Evolutionary conservation across 2,113 vertebrate species (phyloP).

Genomic region (Morone saxatilis): DNA sequence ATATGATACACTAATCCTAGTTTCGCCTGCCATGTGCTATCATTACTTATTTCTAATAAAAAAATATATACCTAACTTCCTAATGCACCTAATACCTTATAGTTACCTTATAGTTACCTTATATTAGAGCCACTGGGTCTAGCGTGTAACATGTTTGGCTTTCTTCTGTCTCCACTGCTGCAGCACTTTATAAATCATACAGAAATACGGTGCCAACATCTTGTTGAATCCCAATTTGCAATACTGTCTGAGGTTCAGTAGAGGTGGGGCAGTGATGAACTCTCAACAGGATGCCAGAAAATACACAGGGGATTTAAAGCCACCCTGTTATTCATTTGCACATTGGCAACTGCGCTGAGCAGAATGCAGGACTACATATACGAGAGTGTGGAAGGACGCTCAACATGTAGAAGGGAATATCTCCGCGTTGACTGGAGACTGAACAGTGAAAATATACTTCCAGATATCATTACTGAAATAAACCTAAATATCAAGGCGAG

Average conservation of each 20-base stretch:
- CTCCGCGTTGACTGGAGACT: constrained; percentile 5
- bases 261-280: not conserved
- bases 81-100: not conserved
- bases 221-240: not conserved
- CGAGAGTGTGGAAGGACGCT: not conserved
- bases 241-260: not conserved
- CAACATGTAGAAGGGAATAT: constrained; percentile 1
- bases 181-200: not conserved
- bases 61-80: not conserved
- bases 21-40: not conserved
- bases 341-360: not conserved
- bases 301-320: not conserved
- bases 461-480: constrained; percentile 8
- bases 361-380: not conserved
- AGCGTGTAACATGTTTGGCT: not conserved
- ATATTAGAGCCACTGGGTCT: not conserved
- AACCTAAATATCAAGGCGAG: constrained; percentile 25
- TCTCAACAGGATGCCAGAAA: not conserved
- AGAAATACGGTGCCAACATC: not conserved
- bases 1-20: not conserved
- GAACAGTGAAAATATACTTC: not conserved
- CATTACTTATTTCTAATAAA: no score
- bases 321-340: constrained; percentile 8
- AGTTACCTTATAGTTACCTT: no score
- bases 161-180: not conserved